phyloP scores from a whole-genome alignment of 2,888 invertebrate genomes.

The Ceriagrion tenellum region DNA sequence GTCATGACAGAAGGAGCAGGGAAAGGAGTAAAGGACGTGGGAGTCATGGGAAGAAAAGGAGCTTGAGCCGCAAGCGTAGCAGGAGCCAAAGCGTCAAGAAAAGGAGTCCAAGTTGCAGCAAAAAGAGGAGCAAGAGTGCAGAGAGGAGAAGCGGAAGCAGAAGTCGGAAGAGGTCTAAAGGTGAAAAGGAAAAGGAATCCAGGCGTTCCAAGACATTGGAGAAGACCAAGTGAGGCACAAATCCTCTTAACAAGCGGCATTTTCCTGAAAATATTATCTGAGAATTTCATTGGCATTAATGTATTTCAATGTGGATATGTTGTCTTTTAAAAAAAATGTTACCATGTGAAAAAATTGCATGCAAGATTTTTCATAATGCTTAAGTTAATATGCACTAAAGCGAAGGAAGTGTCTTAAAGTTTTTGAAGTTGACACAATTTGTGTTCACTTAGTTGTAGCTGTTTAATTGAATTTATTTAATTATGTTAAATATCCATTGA shows the following conservation, averaged over 20 bases:
- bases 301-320: constrained; percentile 50
- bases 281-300: constrained; percentile 26
- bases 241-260: constrained; percentile 58
- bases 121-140: constrained; percentile 40
- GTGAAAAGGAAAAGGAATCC: constrained; percentile 47
- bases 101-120: constrained; percentile 48
- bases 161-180: constrained; percentile 23
- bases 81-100: constrained; percentile 40
- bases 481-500: constrained; percentile 25
- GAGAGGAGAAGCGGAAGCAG: constrained; percentile 52
- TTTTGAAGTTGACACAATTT: constrained; percentile 7
- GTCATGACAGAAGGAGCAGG: constrained; percentile 58
- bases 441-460: constrained; percentile 46
- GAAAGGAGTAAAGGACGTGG: constrained; percentile 34
- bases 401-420: constrained; percentile 35
- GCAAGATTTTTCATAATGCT: constrained; percentile 15
- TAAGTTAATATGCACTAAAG: background rate
- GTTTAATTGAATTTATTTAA: constrained; percentile 39
- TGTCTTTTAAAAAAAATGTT: constrained; percentile 21
- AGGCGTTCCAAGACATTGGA: constrained; percentile 62
- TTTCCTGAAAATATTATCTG: background rate
- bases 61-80: constrained; percentile 24
- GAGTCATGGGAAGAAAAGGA: constrained; percentile 65
- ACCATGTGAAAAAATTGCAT: constrained; percentile 31
- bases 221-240: constrained; percentile 65